Evolutionary conservation across 2,113 vertebrate genomes (phyloP).

Genomic region (Maccullochella peelii): DNA sequence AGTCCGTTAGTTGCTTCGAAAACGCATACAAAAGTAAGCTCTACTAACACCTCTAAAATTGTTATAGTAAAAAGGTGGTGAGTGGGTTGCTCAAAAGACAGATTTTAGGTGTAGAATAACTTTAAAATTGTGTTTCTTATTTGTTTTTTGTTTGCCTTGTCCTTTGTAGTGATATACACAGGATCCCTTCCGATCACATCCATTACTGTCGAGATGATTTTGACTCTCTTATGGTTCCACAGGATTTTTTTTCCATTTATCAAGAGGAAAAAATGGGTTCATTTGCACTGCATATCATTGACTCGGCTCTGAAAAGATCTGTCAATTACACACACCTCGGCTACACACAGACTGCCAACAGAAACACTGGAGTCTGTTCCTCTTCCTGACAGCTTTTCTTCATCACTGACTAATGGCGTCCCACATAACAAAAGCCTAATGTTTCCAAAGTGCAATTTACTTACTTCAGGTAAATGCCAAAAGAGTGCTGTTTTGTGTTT

Average conservation of each 20-base stretch:
- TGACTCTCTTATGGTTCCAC: not conserved
- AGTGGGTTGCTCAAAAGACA: not conserved
- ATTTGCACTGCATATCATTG: slow-evolving; percentile 50
- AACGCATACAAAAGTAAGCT: not conserved
- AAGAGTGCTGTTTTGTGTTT: slow-evolving; percentile 34
- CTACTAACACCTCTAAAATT: not conserved
- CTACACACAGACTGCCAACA: slow-evolving; percentile 33
- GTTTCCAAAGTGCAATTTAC: slow-evolving; percentile 24
- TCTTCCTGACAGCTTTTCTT: slow-evolving; percentile 48
- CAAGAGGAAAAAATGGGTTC: slow-evolving; percentile 19
- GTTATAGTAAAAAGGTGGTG: not conserved
- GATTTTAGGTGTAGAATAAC: not conserved
- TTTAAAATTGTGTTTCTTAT: not conserved
- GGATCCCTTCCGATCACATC: not conserved
- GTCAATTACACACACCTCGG: slow-evolving; percentile 36
- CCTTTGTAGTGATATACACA: not conserved
- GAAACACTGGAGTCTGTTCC: slow-evolving; percentile 35
- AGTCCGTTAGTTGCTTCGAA: not conserved
- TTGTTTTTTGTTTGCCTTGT: not conserved
- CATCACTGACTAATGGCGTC: slow-evolving; percentile 35
- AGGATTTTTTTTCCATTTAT: slow-evolving; percentile 8
- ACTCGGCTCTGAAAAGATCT: slow-evolving; percentile 34
- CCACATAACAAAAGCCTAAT: slow-evolving; percentile 42
- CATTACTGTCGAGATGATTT: slow-evolving; percentile 25
- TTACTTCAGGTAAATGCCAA: slow-evolving; percentile 40